A percentile compares a stretch with the other conserved stretches of the same genome.
phyloP scores from a whole-genome alignment of 2,888 invertebrate species.

The Neelides folsomi region DNA sequence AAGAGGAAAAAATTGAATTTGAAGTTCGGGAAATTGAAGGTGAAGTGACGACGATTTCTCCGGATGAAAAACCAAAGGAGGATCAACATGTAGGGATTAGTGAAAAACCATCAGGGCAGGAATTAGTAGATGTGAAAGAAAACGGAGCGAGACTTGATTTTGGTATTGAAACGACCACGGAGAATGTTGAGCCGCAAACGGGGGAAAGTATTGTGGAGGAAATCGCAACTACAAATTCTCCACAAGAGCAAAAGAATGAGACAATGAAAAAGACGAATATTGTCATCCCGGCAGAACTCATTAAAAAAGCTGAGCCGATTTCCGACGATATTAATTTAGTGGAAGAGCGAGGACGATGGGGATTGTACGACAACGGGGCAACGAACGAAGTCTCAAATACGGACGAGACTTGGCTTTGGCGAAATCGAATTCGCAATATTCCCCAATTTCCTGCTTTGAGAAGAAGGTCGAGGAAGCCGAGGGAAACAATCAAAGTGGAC shows the following conservation, averaged over 20 bases:
- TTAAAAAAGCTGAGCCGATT: slow-evolving; percentile 14
- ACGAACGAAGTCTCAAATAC: slow-evolving; percentile 12
- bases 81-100: too few species aligned
- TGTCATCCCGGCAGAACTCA: slow-evolving; percentile 8
- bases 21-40: not conserved
- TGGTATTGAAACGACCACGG: not conserved
- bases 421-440: slow-evolving; percentile 16
- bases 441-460: slow-evolving; percentile 1
- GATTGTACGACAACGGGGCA: slow-evolving; percentile 8
- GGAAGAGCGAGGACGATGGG: slow-evolving; percentile 4
- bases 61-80: not conserved
- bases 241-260: not conserved
- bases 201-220: not conserved
- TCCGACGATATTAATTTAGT: slow-evolving; percentile 13
- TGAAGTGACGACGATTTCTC: not conserved
- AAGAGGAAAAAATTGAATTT: not conserved
- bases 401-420: slow-evolving; percentile 21
- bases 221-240: not conserved
- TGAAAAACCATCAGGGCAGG: not conserved
- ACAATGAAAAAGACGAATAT: not conserved
- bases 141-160: too few species aligned
- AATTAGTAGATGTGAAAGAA: not conserved
- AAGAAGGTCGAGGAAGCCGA: not conserved
- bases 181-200: not conserved
- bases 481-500: not conserved